Evolutionary conservation across 2,797 vertebrate species (phyloP).

Genomic region (Apodemus agrarius): DNA sequence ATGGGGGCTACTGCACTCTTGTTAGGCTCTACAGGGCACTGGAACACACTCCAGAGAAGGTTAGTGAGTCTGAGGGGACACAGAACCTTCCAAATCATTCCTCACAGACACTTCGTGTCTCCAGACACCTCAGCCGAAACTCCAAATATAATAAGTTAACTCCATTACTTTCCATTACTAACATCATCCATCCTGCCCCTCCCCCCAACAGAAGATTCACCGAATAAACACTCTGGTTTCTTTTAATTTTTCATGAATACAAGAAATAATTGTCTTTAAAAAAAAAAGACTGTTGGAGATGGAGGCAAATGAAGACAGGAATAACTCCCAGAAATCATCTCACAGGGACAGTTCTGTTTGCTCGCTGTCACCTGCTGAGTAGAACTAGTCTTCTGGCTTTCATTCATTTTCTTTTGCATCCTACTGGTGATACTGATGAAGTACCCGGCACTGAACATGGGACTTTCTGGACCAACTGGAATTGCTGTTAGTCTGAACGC

Average conservation of each 20-base stretch:
- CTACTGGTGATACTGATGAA: background rate
- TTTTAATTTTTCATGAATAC: conserved; percentile 50
- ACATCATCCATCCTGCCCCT: background rate
- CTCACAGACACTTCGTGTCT: background rate
- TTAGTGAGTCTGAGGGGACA: background rate
- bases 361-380: background rate
- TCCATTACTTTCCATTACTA: background rate
- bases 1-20: no score
- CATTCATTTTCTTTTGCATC: background rate
- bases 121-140: background rate
- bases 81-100: background rate
- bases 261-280: background rate
- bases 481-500: no score
- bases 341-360: background rate
- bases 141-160: background rate
- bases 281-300: background rate
- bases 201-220: background rate
- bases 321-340: background rate
- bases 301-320: background rate
- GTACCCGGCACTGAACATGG: background rate
- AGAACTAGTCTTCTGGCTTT: background rate
- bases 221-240: background rate
- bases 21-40: background rate
- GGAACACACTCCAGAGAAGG: no score
- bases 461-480: background rate